These are phyloP conservation scores for Brachionichthys hirsutus DNA, from an alignment of 2,113 vertebrate genomes.

Conservation along the genomic window DNA sequence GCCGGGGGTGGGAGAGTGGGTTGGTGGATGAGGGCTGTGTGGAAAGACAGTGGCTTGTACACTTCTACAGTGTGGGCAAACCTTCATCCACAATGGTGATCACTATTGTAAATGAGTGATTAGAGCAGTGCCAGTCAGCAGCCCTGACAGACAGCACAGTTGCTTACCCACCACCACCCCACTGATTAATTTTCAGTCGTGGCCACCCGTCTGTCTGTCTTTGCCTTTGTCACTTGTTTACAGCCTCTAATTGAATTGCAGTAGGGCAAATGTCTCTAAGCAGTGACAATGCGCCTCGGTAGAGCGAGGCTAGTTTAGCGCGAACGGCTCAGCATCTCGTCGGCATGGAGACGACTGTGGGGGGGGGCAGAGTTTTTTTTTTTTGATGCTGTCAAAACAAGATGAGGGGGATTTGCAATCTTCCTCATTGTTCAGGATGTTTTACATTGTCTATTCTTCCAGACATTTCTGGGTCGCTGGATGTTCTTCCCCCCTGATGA, in stretches of 20 bases:
- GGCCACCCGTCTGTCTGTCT: conserved; percentile 53
- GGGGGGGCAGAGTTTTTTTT: conserved; percentile 43
- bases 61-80: conserved; percentile 67
- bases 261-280: conserved; percentile 57
- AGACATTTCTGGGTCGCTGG: neutral
- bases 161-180: conserved; percentile 52
- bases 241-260: conserved; percentile 73
- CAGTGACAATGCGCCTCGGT: conserved; percentile 40
- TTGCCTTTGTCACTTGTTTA: conserved; percentile 69
- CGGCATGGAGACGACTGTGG: conserved; percentile 50
- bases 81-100: conserved; percentile 57
- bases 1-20: conserved; percentile 3
- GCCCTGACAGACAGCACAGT: conserved; percentile 58
- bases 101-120: conserved; percentile 76
- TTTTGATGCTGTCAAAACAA: conserved; percentile 67
- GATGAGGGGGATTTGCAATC: conserved; percentile 47
- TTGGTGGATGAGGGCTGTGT: conserved; percentile 25
- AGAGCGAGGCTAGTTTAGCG: conserved; percentile 42
- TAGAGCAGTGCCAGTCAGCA: conserved; percentile 64
- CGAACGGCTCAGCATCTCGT: conserved; percentile 51
- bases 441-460: conserved; percentile 1
- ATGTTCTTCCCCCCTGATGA: neutral
- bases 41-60: conserved; percentile 67
- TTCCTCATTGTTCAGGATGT: conserved; percentile 28
- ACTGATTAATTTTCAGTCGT: conserved; percentile 67